Percentiles rank a stretch among this genome's conserved stretches.
Evolutionary conservation across 2,113 vertebrate genomes (phyloP).

Genomic region (Heteronetta atricapilla): DNA sequence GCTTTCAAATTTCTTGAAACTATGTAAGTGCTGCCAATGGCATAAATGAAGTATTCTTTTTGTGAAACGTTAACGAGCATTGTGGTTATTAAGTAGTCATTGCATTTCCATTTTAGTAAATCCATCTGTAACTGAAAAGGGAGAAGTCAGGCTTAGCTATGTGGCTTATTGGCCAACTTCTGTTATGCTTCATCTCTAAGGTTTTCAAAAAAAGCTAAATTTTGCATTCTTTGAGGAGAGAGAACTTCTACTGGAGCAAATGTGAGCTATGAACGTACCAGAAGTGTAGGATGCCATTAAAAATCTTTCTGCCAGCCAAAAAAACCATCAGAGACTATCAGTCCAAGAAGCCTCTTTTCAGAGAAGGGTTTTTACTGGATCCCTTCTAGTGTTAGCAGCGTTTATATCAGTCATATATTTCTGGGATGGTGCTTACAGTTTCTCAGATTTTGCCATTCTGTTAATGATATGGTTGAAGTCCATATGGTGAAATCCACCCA

Average conservation of each 20-base stretch:
- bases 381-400: not conserved
- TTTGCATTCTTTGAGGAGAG: not conserved
- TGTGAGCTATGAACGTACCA: not conserved
- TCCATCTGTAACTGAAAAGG: not conserved
- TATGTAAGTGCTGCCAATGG: not conserved
- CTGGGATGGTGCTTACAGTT: not conserved
- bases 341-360: not conserved
- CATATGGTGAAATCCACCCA: not conserved
- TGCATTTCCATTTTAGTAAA: not conserved
- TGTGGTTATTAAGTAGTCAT: not conserved
- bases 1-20: not conserved
- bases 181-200: not conserved
- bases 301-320: not conserved
- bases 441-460: not conserved
- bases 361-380: not conserved
- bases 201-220: not conserved
- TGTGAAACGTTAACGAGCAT: not conserved
- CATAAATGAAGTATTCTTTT: not conserved
- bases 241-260: accelerated
- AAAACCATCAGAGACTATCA: not conserved
- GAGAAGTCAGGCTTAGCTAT: not conserved
- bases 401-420: not conserved
- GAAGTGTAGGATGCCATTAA: not conserved
- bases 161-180: not conserved
- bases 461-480: slow-evolving; percentile 18